phyloP scores from a whole-genome alignment of 1,140 invertebrate species.

The Episyrphus balteatus region DNA sequence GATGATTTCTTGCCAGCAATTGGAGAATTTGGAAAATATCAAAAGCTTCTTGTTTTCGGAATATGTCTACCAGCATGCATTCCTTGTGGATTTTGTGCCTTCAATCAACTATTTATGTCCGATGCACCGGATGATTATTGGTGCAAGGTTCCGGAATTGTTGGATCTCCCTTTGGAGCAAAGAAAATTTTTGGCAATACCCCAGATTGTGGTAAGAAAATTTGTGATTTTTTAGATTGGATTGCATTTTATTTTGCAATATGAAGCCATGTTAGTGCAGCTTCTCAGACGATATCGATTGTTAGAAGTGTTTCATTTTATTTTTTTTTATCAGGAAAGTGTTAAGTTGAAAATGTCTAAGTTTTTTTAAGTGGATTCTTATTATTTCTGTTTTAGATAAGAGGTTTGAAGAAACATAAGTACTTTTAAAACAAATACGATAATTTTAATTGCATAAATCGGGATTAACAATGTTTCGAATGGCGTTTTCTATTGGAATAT shows the following conservation, averaged over 20 bases:
- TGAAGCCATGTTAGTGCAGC: neutral
- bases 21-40: constrained; percentile 78
- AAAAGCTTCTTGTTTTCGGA: constrained; percentile 73
- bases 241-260: neutral
- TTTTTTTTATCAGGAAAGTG: no score
- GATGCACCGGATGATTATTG: constrained; percentile 64
- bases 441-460: no score
- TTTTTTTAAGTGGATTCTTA: no score
- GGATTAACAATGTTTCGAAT: no score
- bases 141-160: constrained; percentile 60
- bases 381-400: no score
- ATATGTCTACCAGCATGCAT: constrained; percentile 78
- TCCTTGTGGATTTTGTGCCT: constrained; percentile 80
- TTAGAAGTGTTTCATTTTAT: no score
- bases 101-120: constrained; percentile 82
- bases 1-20: constrained; percentile 75
- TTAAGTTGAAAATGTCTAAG: no score
- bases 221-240: neutral
- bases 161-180: constrained; percentile 44
- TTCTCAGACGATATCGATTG: no score
- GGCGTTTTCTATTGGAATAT: no score
- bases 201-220: constrained; percentile 28
- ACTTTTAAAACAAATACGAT: no score
- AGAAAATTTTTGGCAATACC: constrained; percentile 56
- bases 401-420: no score